These are phyloP conservation scores for Myotis daubentonii DNA, from an alignment of 2,797 vertebrate species.

Conservation along the genomic window DNA sequence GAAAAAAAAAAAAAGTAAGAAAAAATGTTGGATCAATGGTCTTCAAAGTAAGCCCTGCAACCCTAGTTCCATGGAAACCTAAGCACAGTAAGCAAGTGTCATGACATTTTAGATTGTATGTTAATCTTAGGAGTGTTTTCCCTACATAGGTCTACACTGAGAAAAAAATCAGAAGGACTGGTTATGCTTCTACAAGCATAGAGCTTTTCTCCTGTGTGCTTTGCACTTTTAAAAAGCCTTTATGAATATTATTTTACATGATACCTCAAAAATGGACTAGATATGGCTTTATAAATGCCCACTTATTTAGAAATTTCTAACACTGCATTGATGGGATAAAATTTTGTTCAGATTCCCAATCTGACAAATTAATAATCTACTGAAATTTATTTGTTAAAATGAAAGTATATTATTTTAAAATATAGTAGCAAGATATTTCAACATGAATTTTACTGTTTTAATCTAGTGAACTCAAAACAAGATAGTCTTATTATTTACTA, in stretches of 20 bases:
- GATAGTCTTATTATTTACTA: conserved; percentile 17
- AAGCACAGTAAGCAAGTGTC: neutral
- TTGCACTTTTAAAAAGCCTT: conserved; percentile 30
- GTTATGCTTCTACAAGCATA: neutral
- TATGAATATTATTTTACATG: conserved; percentile 55
- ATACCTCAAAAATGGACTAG: conserved; percentile 39
- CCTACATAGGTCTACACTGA: neutral
- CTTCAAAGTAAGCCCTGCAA: neutral
- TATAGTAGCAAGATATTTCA: neutral
- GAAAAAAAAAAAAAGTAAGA: neutral
- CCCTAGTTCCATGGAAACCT: neutral
- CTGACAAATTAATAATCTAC: conserved; percentile 1
- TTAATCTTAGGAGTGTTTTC: conserved; percentile 42
- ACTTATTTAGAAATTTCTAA: conserved; percentile 38
- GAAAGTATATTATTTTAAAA: neutral
- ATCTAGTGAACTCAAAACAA: neutral
- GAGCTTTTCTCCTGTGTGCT: neutral
- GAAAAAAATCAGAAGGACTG: conserved; percentile 55
- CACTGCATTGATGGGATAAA: conserved; percentile 22
- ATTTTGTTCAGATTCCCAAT: neutral
- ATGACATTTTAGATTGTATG: neutral
- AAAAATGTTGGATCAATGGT: neutral
- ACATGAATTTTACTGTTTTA: conserved; percentile 54
- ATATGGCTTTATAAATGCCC: conserved; percentile 31
- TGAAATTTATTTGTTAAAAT: conserved; percentile 54